A percentile compares a stretch with the other conserved stretches of the same genome.
These are phyloP conservation scores for Hypsibius dujardini DNA, from an alignment of 1,140 invertebrate genomes.

Conservation along the genomic window DNA sequence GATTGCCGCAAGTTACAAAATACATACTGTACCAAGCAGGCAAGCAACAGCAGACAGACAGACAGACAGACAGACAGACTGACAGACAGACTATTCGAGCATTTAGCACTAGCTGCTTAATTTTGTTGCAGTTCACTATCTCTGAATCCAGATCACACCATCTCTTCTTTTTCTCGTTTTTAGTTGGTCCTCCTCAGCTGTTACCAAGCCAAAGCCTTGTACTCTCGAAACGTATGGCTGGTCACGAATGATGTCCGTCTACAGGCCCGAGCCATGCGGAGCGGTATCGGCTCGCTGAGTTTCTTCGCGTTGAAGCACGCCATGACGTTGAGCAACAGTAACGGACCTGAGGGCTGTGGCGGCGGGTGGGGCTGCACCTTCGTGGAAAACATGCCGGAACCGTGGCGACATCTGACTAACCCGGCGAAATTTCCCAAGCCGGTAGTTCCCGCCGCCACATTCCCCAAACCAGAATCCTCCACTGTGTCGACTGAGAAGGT, in stretches of 20 bases:
- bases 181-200: not conserved
- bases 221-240: slow-evolving; percentile 1
- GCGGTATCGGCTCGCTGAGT: not conserved
- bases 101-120: not conserved
- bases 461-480: too few species aligned
- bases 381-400: not conserved
- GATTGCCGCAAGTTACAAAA: too few species aligned
- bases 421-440: too few species aligned
- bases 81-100: not conserved
- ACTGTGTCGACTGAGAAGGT: too few species aligned
- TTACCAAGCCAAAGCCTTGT: not conserved
- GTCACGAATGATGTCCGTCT: slow-evolving; percentile 13
- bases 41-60: too few species aligned
- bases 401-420: too few species aligned
- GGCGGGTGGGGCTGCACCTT: not conserved
- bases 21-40: too few species aligned
- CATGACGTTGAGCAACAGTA: not conserved
- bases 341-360: too few species aligned
- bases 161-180: not conserved
- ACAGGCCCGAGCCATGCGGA: slow-evolving; percentile 3
- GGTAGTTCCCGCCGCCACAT: too few species aligned
- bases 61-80: too few species aligned
- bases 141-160: not conserved
- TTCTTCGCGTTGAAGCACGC: not conserved
- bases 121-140: not conserved